Conservation (phyloP, 2,797 vertebrate genomes). For the Margarornis squamiger region DNA sequence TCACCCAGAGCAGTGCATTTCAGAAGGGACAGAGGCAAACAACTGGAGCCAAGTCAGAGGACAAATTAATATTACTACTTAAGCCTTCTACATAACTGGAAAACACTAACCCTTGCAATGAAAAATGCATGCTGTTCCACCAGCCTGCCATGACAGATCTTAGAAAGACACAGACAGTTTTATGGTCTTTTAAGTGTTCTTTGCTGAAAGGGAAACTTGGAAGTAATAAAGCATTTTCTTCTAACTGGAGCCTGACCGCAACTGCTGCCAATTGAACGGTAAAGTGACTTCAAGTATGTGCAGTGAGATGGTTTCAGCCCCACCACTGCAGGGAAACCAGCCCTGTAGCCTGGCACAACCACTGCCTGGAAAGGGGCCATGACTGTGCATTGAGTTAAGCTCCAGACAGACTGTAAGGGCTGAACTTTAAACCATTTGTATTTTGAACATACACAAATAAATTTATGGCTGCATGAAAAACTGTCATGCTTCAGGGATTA, state of each 20-base stretch:
- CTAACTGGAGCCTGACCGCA: conserved; percentile 3
- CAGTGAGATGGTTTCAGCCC: conserved; percentile 48
- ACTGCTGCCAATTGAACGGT: conserved; percentile 45
- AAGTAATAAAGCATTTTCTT: conserved; percentile 55
- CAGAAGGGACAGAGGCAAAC: not conserved
- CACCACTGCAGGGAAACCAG: conserved; percentile 34
- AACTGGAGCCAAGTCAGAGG: conserved; percentile 6
- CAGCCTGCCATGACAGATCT: not conserved
- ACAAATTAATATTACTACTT: not conserved
- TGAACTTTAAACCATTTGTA: conserved; percentile 63
- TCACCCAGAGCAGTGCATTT: not conserved
- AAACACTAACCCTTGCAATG: not conserved
- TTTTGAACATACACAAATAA: conserved; percentile 58
- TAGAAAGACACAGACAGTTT: conserved; percentile 16
- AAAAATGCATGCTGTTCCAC: conserved; percentile 2
- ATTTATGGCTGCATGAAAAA: conserved; percentile 60
- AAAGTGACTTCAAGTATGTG: conserved; percentile 8
- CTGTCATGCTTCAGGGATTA: conserved; percentile 65
- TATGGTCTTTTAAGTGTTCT: conserved; percentile 1
- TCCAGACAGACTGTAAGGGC: conserved; percentile 45
- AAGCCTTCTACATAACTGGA: not conserved
- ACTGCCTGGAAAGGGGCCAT: conserved; percentile 36
- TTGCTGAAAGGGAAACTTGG: conserved; percentile 39
- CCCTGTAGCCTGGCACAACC: conserved; percentile 40
- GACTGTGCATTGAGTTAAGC: conserved; percentile 55